phyloP scores from a whole-genome alignment of 2,888 invertebrate species.

The Notodonta ziczac region DNA sequence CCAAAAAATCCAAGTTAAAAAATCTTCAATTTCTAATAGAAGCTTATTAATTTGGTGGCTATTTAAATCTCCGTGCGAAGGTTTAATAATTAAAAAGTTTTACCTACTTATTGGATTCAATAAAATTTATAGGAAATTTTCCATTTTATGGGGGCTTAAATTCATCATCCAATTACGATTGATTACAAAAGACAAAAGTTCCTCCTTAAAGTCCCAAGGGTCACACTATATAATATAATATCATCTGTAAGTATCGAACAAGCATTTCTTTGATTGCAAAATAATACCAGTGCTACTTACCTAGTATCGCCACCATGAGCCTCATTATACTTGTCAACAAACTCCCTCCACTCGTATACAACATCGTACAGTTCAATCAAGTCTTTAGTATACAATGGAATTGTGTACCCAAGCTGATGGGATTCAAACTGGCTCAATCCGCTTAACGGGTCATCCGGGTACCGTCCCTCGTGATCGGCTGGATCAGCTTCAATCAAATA shows the following conservation, averaged over 20 bases:
- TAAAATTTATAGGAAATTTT: background rate
- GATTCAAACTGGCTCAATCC: constrained; percentile 71
- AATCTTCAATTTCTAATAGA: background rate
- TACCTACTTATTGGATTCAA: background rate
- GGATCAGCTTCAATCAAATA: constrained; percentile 82
- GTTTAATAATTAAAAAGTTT: constrained; percentile 26
- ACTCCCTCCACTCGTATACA: constrained; percentile 82
- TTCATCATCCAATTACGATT: background rate
- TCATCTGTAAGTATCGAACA: background rate
- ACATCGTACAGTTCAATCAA: constrained; percentile 83
- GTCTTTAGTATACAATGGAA: constrained; percentile 87
- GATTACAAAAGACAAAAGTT: background rate
- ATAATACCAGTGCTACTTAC: constrained; percentile 48
- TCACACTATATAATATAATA: too few relatives aligned
- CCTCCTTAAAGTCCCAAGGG: too few relatives aligned
- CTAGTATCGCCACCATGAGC: constrained; percentile 70
- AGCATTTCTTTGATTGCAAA: background rate
- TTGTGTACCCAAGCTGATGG: constrained; percentile 81
- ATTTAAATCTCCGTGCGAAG: constrained; percentile 8
- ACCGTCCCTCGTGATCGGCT: constrained; percentile 57
- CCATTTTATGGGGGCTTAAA: background rate
- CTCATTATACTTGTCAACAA: constrained; percentile 77
- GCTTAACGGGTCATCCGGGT: constrained; percentile 81
- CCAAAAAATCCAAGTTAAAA: too few relatives aligned
- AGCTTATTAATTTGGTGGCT: constrained; percentile 23